Percentiles rank a stretch among this genome's conserved stretches.
Conservation (phyloP, 1,140 invertebrate genomes). For the Leptonema lineaticorne region DNA sequence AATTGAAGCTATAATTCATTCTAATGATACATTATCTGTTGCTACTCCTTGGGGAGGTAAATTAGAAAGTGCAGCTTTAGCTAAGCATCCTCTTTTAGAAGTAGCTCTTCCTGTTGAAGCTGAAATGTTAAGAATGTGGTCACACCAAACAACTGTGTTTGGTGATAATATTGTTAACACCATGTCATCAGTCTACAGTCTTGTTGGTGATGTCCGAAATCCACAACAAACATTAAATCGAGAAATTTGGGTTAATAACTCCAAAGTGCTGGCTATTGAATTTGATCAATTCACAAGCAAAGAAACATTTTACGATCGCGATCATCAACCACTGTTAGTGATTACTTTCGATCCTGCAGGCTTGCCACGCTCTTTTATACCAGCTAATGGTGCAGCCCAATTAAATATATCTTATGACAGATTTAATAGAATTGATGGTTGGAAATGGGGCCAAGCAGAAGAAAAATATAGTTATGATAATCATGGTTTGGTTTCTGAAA, state of each 20-base stretch:
- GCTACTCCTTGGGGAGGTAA: constrained; percentile 69
- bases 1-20: constrained; percentile 70
- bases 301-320: constrained; percentile 86
- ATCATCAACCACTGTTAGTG: constrained; percentile 76
- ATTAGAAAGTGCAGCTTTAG: constrained; percentile 72
- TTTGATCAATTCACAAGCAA: constrained; percentile 85
- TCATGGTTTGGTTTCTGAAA: constrained; percentile 80
- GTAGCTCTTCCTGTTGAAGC: constrained; percentile 86
- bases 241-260: constrained; percentile 83
- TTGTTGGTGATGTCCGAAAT: constrained; percentile 79
- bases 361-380: constrained; percentile 76
- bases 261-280: constrained; percentile 81
- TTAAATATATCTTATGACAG: constrained; percentile 89
- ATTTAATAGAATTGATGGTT: constrained; percentile 87
- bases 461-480: constrained; percentile 86
- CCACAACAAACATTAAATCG: constrained; percentile 78
- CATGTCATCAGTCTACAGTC: constrained; percentile 77
- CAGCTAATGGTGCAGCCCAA: constrained; percentile 69
- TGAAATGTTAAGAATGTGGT: constrained; percentile 88
- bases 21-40: constrained; percentile 75
- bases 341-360: constrained; percentile 86
- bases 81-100: constrained; percentile 83
- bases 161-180: constrained; percentile 74
- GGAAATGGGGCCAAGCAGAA: constrained; percentile 85
- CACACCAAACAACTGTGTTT: constrained; percentile 72